Conservation (phyloP, 2,888 invertebrate species). For the Anticlea derivata region DNA sequence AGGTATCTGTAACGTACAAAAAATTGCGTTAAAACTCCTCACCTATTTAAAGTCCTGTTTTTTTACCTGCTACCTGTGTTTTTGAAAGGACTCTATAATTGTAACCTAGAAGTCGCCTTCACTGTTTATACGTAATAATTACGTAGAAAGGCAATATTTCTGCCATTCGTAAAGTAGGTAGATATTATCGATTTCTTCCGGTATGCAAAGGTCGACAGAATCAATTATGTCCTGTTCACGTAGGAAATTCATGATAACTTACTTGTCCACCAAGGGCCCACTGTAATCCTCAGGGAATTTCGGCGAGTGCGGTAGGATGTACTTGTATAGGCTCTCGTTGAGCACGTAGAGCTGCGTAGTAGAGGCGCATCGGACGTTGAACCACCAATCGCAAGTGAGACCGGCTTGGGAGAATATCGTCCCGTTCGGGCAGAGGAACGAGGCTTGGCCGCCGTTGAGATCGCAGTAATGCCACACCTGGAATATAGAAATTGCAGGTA, state of each 20-base stretch:
- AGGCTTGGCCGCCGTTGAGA: slow-evolving; percentile 94
- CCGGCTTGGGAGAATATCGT: slow-evolving; percentile 96
- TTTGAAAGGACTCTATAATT: not conserved
- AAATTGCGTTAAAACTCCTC: not conserved
- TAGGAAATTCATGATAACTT: slow-evolving; percentile 50
- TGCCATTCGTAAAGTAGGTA: not conserved
- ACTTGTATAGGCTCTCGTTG: slow-evolving; percentile 94
- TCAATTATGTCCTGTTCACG: not conserved
- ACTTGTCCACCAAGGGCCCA: slow-evolving; percentile 94
- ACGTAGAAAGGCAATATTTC: slow-evolving; percentile 6
- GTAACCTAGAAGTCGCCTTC: not conserved
- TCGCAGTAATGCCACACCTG: slow-evolving; percentile 97
- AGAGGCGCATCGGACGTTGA: slow-evolving; percentile 93
- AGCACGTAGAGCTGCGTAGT: slow-evolving; percentile 94
- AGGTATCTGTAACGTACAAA: slow-evolving; percentile 85
- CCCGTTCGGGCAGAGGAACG: slow-evolving; percentile 94
- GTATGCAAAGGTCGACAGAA: not conserved
- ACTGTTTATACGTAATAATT: not conserved
- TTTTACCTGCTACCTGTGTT: too few relatives aligned
- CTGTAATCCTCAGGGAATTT: slow-evolving; percentile 96
- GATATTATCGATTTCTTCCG: not conserved
- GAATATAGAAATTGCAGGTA: slow-evolving; percentile 27
- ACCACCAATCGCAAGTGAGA: slow-evolving; percentile 96
- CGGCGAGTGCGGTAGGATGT: slow-evolving; percentile 92
- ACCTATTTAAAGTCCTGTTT: too few relatives aligned